A percentile compares a stretch with the other conserved stretches of the same genome.
Conservation (phyloP, 1,140 invertebrate species). For the Drosophila grimshawi region DNA sequence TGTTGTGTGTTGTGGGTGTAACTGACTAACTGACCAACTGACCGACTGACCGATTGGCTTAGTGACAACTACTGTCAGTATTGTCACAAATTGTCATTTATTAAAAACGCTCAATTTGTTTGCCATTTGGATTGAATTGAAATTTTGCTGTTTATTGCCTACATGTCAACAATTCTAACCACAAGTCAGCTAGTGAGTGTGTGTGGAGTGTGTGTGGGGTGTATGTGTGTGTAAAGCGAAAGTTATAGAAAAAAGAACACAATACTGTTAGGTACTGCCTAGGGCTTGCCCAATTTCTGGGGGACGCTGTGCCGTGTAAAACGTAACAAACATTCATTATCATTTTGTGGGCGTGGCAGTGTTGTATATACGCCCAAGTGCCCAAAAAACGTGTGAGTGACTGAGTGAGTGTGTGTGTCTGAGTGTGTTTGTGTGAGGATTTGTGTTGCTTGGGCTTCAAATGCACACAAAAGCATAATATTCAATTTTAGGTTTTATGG, state of each 20-base stretch:
- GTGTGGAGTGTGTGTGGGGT: constrained; percentile 28
- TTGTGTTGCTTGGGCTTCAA: constrained; percentile 47
- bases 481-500: constrained; percentile 67
- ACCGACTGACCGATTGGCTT: constrained; percentile 14
- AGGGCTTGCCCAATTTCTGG: constrained; percentile 66
- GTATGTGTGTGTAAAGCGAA: constrained; percentile 55
- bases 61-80: constrained; percentile 3
- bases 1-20: constrained; percentile 44
- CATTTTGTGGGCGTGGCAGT: constrained; percentile 60
- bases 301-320: constrained; percentile 70
- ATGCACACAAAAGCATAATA: constrained; percentile 81
- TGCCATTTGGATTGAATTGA: constrained; percentile 26
- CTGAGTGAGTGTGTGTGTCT: constrained; percentile 21
- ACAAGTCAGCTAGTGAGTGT: constrained; percentile 39
- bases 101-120: constrained; percentile 23
- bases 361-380: constrained; percentile 12
- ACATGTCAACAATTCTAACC: constrained; percentile 8
- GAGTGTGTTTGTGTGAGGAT: constrained; percentile 31
- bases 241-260: constrained; percentile 66
- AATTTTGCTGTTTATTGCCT: too few species aligned
- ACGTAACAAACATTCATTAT: constrained; percentile 70
- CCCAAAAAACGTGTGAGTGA: background rate
- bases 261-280: constrained; percentile 74
- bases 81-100: constrained; percentile 33
- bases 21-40: constrained; percentile 27